Evolutionary conservation across 1,140 invertebrate genomes (phyloP), one percentile per base, ranked within the genome.

Genomic region (Drosophila kohkoa): DNA sequence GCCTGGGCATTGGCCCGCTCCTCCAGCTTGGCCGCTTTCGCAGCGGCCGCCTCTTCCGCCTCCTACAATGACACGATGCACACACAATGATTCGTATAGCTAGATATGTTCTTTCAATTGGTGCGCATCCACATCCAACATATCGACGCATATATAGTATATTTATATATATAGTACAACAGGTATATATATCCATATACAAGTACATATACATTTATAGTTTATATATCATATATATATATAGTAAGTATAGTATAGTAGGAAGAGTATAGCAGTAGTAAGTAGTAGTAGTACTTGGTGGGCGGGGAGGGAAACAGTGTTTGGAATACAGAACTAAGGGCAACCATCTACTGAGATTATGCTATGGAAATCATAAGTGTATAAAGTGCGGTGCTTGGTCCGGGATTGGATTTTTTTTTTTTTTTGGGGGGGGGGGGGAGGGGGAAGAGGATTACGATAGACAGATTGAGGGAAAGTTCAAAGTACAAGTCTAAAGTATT

Each of bases 1-100:
- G 95, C 95, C 28, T 94, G 94, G 70, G 95, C 95, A 62, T 94
- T 94, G 76, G 95, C 95, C n/a, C 94, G 93, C n/a, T 94, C 95
- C 77, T 96, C 96, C 73, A 95, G 92, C 92, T 95, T 96, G 71
- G 95, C 95, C 70, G 95, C 95, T 83, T 95, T 96, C 54, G 96
- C 96, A 81, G 95, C 92, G 54, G 96, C 96, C 57, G 96, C 96
- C 87, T 96, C 95, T 93, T 97, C 96, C 1, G 96, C 96, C 95
- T 97, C 96, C 96, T 97, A 90, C 57, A 92, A 91, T 75, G 74
- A 83, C 55, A 81, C 51, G 20, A 58, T n/a, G 67, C 63, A 59
- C 64, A 73, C 62, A 73, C 62, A 77, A 10, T 72, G 30, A 54
- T 20, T 55, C 32, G 52, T 74, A 20, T 55, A 28, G 35, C 52